Conservation (phyloP, 2,888 invertebrate genomes). For the Antheraea yamamai region DNA sequence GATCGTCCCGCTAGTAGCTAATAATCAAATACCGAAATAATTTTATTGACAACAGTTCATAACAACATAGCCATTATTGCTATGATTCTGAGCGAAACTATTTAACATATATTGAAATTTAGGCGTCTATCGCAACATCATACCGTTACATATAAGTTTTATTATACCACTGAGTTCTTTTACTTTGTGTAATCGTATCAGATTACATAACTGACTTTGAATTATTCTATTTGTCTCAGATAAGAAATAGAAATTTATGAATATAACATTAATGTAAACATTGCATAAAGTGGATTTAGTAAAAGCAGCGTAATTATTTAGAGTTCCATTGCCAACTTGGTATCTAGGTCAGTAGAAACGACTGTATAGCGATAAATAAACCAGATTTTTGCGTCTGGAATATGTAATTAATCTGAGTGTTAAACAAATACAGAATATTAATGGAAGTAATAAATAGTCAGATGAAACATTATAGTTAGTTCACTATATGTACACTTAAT, state of each 20-base stretch:
- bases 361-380: neutral
- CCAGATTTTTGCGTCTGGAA: neutral
- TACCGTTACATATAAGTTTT: too few relatives aligned
- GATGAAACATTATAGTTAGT: neutral
- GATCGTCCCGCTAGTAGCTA: too few relatives aligned
- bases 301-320: slow-evolving; percentile 2
- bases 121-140: too few relatives aligned
- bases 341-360: neutral
- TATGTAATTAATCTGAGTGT: neutral
- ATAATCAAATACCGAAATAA: too few relatives aligned
- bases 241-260: neutral
- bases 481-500: neutral
- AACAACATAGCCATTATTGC: too few relatives aligned
- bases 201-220: too few relatives aligned
- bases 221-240: too few relatives aligned
- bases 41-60: too few relatives aligned
- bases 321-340: neutral
- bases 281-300: slow-evolving; percentile 2
- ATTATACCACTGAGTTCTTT: too few relatives aligned
- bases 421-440: neutral
- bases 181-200: too few relatives aligned
- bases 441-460: neutral
- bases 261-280: neutral
- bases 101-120: too few relatives aligned
- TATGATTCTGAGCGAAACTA: too few relatives aligned